Evolutionary conservation across 2,113 vertebrate genomes (phyloP).

Genomic region (Dissostichus mawsoni): DNA sequence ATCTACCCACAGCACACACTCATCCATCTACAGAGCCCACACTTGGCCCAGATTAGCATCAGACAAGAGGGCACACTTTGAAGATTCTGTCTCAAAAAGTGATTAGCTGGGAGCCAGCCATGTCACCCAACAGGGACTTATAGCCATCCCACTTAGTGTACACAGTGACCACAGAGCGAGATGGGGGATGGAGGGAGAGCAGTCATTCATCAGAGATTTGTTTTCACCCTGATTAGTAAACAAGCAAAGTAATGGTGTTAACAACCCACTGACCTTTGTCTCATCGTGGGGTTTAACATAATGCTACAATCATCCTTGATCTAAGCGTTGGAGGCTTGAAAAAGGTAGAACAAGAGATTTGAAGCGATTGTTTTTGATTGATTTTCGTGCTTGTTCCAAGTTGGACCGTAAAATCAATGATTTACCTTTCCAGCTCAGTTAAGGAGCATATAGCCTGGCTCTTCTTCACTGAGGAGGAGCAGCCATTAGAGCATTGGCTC

Average conservation of each 20-base stretch:
- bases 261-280: constrained; percentile 50
- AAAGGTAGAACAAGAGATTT: constrained; percentile 50
- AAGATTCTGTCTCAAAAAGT: constrained; percentile 65
- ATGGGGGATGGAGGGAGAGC: neutral
- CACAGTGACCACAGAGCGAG: constrained; percentile 53
- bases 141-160: constrained; percentile 55
- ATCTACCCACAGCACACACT: constrained; percentile 30
- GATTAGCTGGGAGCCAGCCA: constrained; percentile 64
- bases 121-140: constrained; percentile 52
- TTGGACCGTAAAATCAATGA: constrained; percentile 46
- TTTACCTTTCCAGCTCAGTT: constrained; percentile 38
- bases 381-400: constrained; percentile 61
- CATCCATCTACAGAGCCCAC: constrained; percentile 43
- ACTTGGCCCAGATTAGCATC: constrained; percentile 63
- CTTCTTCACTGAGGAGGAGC: neutral
- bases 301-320: constrained; percentile 30
- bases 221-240: constrained; percentile 59
- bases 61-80: constrained; percentile 64
- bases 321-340: constrained; percentile 10
- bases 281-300: constrained; percentile 34
- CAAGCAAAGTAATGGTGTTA: constrained; percentile 51
- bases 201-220: constrained; percentile 57
- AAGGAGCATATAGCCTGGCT: neutral
- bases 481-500: neutral
- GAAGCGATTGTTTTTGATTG: constrained; percentile 45